These are phyloP conservation scores for Liposcelis brunnea DNA, from an alignment of 2,888 invertebrate species.

Conservation along the genomic window DNA sequence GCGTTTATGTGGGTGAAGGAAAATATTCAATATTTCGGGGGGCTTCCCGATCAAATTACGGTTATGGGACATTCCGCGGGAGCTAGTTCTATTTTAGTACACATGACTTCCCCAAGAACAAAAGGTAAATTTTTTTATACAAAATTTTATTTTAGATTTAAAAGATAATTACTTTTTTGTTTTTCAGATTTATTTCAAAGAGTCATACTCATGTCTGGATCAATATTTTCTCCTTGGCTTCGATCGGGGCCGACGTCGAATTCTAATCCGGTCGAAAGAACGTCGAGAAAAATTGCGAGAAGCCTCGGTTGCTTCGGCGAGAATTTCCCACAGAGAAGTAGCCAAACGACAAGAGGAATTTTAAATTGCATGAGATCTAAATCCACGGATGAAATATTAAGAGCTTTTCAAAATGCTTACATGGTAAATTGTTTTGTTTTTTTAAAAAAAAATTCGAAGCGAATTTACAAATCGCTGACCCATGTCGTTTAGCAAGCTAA, in stretches of 20 bases:
- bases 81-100: slow-evolving; percentile 47
- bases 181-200: slow-evolving; percentile 41
- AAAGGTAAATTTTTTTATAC: slow-evolving; percentile 36
- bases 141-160: slow-evolving; percentile 4
- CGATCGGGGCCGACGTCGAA: slow-evolving; percentile 28
- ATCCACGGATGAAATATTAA: slow-evolving; percentile 38
- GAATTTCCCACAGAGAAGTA: slow-evolving; percentile 12
- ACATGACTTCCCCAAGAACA: slow-evolving; percentile 48
- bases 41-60: slow-evolving; percentile 61
- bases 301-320: slow-evolving; percentile 31
- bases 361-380: slow-evolving; percentile 44
- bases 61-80: slow-evolving; percentile 69
- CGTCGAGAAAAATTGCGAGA: slow-evolving; percentile 38
- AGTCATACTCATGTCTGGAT: slow-evolving; percentile 50
- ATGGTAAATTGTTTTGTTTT: slow-evolving; percentile 22
- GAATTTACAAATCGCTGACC: neutral
- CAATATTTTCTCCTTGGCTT: slow-evolving; percentile 31
- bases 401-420: slow-evolving; percentile 36
- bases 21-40: slow-evolving; percentile 63
- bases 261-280: slow-evolving; percentile 15
- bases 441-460: slow-evolving; percentile 4
- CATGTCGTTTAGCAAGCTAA: neutral
- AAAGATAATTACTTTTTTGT: no score
- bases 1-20: slow-evolving; percentile 60
- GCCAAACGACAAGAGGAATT: slow-evolving; percentile 20